Conservation (phyloP, 2,113 vertebrate species). For the Tachysurus fulvidraco region DNA sequence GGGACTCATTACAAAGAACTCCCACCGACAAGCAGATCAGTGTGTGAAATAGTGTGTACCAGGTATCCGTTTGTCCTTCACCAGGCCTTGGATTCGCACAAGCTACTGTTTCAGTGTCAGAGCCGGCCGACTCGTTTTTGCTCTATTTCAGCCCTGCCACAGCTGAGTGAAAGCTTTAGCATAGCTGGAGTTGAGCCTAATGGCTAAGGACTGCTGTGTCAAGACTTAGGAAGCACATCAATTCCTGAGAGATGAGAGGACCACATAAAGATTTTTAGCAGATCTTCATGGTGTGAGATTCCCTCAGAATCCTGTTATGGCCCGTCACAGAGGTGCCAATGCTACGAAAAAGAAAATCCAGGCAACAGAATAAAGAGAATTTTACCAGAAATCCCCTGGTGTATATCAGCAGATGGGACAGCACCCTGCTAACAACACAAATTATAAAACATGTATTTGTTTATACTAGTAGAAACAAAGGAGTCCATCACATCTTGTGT, state of each 20-base stretch:
- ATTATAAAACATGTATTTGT: neutral
- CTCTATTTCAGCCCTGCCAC: conserved; percentile 58
- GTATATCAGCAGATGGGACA: neutral
- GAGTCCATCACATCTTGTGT: neutral
- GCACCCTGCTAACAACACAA: conserved; percentile 1
- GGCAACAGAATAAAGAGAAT: neutral
- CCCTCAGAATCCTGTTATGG: conserved; percentile 34
- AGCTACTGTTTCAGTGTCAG: conserved; percentile 35
- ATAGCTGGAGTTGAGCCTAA: conserved; percentile 58
- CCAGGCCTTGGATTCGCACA: conserved; percentile 52
- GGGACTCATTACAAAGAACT: conserved; percentile 22
- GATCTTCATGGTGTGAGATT: conserved; percentile 57
- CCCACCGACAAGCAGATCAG: conserved; percentile 11
- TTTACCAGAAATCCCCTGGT: neutral
- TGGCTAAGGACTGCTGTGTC: conserved; percentile 55
- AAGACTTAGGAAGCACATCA: conserved; percentile 51
- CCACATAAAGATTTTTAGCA: conserved; percentile 56
- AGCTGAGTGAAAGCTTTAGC: conserved; percentile 54
- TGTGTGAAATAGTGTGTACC: conserved; percentile 13
- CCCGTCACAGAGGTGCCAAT: neutral
- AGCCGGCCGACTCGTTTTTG: conserved; percentile 37
- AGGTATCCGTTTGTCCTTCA: conserved; percentile 56
- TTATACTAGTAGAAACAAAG: neutral
- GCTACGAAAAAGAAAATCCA: neutral
- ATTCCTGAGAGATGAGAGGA: conserved; percentile 49